Conservation (phyloP, 2,797 vertebrate genomes). For the Tachyglossus aculeatus region DNA sequence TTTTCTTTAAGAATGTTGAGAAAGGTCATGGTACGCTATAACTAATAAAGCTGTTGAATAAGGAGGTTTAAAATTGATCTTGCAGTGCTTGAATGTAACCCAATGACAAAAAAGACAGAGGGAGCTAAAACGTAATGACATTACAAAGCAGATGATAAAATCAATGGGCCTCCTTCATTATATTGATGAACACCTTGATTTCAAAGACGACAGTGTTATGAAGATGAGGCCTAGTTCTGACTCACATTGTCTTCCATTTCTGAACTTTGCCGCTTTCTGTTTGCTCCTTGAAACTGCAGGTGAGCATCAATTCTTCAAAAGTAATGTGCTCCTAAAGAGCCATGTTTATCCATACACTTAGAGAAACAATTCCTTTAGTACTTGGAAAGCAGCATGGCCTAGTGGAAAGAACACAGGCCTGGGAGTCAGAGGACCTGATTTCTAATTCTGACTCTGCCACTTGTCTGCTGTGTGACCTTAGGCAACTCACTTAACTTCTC, state of each 20-base stretch:
- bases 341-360: constrained; percentile 29
- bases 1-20: constrained; percentile 85
- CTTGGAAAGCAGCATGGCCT: no score
- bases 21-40: constrained; percentile 78
- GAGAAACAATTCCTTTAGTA: no score
- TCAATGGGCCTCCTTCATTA: constrained; percentile 70
- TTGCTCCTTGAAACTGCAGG: constrained; percentile 44
- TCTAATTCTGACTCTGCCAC: no score
- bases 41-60: constrained; percentile 84
- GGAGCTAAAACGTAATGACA: constrained; percentile 75
- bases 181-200: constrained; percentile 70
- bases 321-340: constrained; percentile 21
- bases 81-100: constrained; percentile 77
- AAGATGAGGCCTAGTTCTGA: neutral
- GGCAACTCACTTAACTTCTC: no score
- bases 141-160: constrained; percentile 72
- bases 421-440: no score
- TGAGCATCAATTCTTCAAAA: constrained; percentile 36
- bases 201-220: constrained; percentile 58
- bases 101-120: constrained; percentile 76
- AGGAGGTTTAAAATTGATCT: constrained; percentile 81
- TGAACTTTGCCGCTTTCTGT: neutral
- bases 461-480: no score
- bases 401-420: no score
- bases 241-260: constrained; percentile 6